Conservation (phyloP, 2,888 invertebrate genomes). For the Brenthis ino region DNA sequence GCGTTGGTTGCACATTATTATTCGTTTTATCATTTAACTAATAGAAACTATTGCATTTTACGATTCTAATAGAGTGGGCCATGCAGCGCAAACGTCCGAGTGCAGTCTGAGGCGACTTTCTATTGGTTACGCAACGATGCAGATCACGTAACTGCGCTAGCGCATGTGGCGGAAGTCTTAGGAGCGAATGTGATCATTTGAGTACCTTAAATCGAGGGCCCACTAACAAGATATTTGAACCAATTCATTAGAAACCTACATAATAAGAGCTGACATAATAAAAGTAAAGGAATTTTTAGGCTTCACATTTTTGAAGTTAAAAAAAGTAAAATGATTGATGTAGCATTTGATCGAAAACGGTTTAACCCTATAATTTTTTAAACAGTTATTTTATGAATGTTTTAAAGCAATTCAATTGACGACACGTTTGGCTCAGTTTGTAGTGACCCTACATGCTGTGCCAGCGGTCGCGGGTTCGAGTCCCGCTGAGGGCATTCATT, state of each 20-base stretch:
- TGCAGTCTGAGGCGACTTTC: conserved; percentile 77
- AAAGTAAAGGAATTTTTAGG: background rate
- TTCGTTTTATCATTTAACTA: conserved; percentile 42
- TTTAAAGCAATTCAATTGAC: no score
- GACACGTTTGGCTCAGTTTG: no score
- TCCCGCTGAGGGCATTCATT: no score
- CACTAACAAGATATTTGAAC: conserved; percentile 32
- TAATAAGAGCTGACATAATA: background rate
- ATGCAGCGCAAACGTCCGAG: conserved; percentile 67
- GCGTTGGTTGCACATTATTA: conserved; percentile 36
- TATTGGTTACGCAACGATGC: conserved; percentile 78
- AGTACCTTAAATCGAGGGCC: conserved; percentile 41
- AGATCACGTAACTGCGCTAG: conserved; percentile 79
- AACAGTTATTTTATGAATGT: no score
- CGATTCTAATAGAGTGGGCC: conserved; percentile 64
- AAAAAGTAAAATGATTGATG: no score
- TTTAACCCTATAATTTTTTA: no score
- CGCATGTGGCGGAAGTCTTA: conserved; percentile 76
- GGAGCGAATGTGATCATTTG: conserved; percentile 69
- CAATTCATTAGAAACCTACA: conserved; percentile 12
- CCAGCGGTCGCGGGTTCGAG: no score
- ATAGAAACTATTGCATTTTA: conserved; percentile 62
- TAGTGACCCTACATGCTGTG: no score
- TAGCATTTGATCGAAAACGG: no score
- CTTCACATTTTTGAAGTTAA: no score